Percentiles rank a stretch among this genome's conserved stretches.
Conservation (phyloP, 2,113 vertebrate genomes). For the Hucho hucho region DNA sequence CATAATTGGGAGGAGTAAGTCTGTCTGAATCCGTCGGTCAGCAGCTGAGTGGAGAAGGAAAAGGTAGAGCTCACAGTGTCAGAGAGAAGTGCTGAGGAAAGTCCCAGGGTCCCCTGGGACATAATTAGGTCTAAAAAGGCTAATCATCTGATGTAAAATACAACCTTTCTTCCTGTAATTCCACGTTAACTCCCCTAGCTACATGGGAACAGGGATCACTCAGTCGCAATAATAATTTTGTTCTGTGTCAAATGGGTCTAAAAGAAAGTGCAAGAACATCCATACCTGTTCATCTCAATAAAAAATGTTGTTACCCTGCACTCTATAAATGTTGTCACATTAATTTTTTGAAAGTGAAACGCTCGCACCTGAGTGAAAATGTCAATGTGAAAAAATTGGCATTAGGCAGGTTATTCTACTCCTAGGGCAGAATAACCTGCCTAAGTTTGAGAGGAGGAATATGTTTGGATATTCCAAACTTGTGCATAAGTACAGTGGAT, state of each 20-base stretch:
- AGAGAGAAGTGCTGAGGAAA: conserved; percentile 55
- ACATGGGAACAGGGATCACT: conserved; percentile 56
- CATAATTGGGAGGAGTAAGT: not conserved
- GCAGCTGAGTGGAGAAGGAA: not conserved
- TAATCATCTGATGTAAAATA: conserved; percentile 79
- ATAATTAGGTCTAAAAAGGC: conserved; percentile 81
- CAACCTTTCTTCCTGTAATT: conserved; percentile 73
- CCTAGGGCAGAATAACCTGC: too few relatives aligned
- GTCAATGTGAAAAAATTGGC: too few relatives aligned
- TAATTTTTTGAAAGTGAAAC: too few relatives aligned
- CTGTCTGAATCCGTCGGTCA: not conserved
- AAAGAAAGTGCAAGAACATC: conserved; percentile 37
- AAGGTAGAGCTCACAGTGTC: conserved; percentile 52
- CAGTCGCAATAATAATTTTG: conserved; percentile 76
- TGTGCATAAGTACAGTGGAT: too few relatives aligned
- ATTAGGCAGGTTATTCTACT: too few relatives aligned
- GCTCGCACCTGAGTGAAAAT: too few relatives aligned
- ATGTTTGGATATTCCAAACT: too few relatives aligned
- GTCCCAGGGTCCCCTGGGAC: conserved; percentile 67
- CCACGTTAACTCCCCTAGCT: conserved; percentile 62
- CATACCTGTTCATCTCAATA: not conserved
- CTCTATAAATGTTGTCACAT: too few relatives aligned
- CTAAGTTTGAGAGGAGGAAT: too few relatives aligned
- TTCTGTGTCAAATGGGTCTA: conserved; percentile 63
- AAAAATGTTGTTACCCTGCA: too few relatives aligned